Evolutionary conservation across 2,113 vertebrate species (phyloP).

Genomic region (Eptesicus fuscus): DNA sequence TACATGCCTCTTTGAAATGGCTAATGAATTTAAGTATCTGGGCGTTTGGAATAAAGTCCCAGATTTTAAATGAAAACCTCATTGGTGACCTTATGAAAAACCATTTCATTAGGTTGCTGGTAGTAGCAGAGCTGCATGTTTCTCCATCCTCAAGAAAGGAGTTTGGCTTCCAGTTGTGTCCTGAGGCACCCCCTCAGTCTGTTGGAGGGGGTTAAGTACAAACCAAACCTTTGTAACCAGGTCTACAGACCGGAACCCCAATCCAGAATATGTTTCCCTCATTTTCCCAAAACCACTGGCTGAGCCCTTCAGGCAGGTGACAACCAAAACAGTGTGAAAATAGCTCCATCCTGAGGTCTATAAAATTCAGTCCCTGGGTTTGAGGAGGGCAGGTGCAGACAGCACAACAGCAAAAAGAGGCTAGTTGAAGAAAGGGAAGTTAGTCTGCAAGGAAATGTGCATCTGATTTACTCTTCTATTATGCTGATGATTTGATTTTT

Average conservation of each 20-base stretch:
- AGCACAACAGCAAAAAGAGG: not conserved
- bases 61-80: constrained; percentile 60
- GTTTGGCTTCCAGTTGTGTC: not conserved
- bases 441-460: constrained; percentile 30
- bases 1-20: constrained; percentile 46
- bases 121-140: not conserved
- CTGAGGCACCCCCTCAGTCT: not conserved
- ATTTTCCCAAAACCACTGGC: not conserved
- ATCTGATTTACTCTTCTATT: constrained; percentile 48
- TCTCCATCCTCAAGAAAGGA: constrained; percentile 9
- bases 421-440: not conserved
- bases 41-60: constrained; percentile 43
- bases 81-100: constrained; percentile 53
- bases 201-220: not conserved
- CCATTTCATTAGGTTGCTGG: not conserved
- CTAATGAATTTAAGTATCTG: constrained; percentile 62
- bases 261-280: not conserved
- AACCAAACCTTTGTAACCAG: not conserved
- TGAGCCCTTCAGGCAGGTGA: not conserved
- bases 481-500: constrained; percentile 52
- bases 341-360: not conserved
- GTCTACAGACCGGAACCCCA: not conserved
- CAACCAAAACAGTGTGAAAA: not conserved
- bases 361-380: not conserved
- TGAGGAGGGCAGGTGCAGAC: constrained; percentile 33